Base-by-base conservation (phyloP, 2,113 vertebrate genomes). In the Chloroceryle aenea region DNA sequence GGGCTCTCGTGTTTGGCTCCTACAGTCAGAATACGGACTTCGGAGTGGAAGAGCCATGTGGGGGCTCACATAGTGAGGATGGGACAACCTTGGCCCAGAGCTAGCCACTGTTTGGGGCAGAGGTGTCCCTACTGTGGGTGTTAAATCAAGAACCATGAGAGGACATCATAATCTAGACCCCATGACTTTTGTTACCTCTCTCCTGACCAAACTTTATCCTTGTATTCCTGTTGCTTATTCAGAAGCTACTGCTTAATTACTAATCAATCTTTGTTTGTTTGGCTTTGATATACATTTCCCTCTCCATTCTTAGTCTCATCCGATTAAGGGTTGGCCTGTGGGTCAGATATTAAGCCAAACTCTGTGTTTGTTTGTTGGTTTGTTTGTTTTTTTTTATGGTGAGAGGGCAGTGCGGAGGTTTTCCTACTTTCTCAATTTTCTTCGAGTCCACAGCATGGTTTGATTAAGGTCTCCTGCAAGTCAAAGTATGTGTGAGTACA, bases 1-100 rank as follows among this genome's bases (percentile, higher is more conserved):
- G 62, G 80, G 36, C 8, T 50, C 36, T 29, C 34, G 18, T 16
- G 16, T 72, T 87, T 40, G 32, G 29, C 45, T 94, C 25, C 30
- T 68, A 0, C 0, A 1, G 61, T 79, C 53, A 42, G 68, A 72
- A 26, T 0, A 0, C 11, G 45, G 17, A 8, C 30, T 62, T 83
- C 16, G 16, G 14, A 82, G 43, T 6, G 0, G 1, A 67, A 69
- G n/a, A 43, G 23, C 27, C 26, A 3, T 0, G 8, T 23, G 48
- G 26, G 3, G 14, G 34, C 23, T 23, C 25, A n/a, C 1, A 2
- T 9, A 8, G 7, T 21, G 36, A 66, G 32, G 23, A 66, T 9
- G 32, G 7, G 27, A 13, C 5, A 7, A 14, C 32, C 22, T 15
- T 67, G 52, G 15, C 26, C 22, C 50, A 62, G 45, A 83, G 34